Base-by-base conservation (phyloP, 2,113 vertebrate genomes). In the Osmerus eperlanus region DNA sequence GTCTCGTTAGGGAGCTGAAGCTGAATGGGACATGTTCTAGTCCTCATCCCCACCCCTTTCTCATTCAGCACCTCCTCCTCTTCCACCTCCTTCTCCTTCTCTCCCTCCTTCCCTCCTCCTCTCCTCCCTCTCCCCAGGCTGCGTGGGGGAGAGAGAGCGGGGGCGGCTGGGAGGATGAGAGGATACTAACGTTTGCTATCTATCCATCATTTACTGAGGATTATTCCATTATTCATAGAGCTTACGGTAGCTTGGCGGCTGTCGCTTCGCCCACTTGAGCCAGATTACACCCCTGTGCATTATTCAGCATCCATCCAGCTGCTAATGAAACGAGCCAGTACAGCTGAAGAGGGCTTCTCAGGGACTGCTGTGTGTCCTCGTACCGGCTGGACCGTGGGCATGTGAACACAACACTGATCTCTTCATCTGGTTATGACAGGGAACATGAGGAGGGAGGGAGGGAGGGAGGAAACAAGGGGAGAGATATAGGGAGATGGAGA, bases 151-250 rank as follows among this genome's bases (percentile, higher is more conserved):
- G 1, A 2, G 12, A 70, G 73, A 62, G 65, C 74, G 77, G 75
- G 28, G 75, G 76, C 83, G 81, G 78, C 86, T 84, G 78, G 73
- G 81, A 61, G 83, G 81, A 86, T 87, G 82, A 83, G 67, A 77
- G 65, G 52, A 19, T 83, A 74, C 83, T 89, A 86, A 87, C 87
- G 83, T 85, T 75, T 78, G 59, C 5, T 85, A 83, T 86, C 82
- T 78, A 25, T 81, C 70, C 76, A 80, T 85, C 84, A 89, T 87
- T 76, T 87, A 78, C 81, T 77, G 58, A 29, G 71, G 81, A 86
- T 84, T 75, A 76, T 41, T 1, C 67, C 79, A 78, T 84, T 87
- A 81, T 84, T 86, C 78, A 83, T 76, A 32, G 36, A 80, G 75
- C 77, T 83, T 84, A 83, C 66, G 72, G 62, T 41, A 21, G 65